Conservation (phyloP, 2,797 vertebrate species). For the Chloroceryle inda region DNA sequence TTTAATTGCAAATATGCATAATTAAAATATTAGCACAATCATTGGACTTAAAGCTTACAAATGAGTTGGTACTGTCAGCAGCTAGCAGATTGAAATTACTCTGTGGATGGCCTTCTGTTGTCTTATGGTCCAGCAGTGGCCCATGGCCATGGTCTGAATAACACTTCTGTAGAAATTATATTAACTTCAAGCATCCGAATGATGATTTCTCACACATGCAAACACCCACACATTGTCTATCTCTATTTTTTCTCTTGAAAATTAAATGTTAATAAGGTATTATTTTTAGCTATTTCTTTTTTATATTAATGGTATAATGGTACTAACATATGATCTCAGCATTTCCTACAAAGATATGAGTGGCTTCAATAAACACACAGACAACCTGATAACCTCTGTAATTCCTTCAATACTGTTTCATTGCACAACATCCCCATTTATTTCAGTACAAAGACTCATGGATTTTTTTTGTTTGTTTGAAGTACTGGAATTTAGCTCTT, state of each 20-base stretch:
- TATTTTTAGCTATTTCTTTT: background rate
- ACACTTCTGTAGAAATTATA: background rate
- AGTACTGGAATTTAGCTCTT: background rate
- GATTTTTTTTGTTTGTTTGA: background rate
- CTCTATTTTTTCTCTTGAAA: background rate
- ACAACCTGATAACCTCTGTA: background rate
- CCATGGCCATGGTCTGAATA: background rate
- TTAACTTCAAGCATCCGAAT: background rate
- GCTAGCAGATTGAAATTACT: background rate
- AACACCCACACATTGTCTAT: slow-evolving; percentile 27
- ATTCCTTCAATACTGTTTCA: background rate
- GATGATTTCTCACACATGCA: background rate
- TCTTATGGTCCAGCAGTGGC: background rate
- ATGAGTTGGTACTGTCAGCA: background rate
- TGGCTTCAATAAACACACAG: no score
- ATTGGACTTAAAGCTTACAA: background rate
- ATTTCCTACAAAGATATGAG: rapidly evolving
- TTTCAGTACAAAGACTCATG: background rate
- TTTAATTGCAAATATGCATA: background rate
- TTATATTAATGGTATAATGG: background rate
- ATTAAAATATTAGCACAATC: background rate
- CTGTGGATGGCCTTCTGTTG: background rate
- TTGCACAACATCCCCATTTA: background rate
- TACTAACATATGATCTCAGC: background rate
- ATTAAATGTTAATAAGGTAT: slow-evolving; percentile 9